phyloP scores from a whole-genome alignment of 2,113 vertebrate species.

The Rhineura floridana region DNA sequence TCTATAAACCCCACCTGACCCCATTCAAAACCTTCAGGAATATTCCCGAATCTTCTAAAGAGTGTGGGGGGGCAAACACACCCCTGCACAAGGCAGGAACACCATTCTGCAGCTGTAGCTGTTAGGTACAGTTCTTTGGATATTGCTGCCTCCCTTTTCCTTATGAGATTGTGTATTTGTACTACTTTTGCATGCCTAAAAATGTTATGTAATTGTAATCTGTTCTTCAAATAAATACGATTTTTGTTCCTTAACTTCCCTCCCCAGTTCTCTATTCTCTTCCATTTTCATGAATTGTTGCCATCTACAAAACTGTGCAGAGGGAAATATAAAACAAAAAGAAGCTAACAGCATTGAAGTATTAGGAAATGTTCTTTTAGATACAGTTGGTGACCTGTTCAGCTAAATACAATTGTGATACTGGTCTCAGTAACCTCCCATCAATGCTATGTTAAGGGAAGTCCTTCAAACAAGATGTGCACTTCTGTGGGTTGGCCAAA shows the following conservation, averaged over 20 bases:
- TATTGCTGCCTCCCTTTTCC: fast-evolving
- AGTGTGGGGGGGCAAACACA: too few relatives aligned
- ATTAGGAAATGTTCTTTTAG: neutral
- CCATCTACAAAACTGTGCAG: neutral
- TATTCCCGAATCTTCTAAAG: too few relatives aligned
- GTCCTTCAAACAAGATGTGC: neutral
- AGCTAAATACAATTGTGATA: neutral
- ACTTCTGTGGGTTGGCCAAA: neutral
- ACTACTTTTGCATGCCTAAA: neutral
- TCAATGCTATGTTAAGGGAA: neutral
- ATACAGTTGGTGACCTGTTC: neutral
- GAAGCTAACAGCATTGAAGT: neutral
- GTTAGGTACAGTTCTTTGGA: neutral
- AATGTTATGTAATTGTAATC: neutral
- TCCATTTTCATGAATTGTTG: neutral
- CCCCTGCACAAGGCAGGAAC: too few relatives aligned
- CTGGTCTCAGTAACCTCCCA: neutral
- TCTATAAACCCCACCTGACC: too few relatives aligned
- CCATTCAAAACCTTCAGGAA: too few relatives aligned
- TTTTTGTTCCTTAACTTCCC: constrained; percentile 10
- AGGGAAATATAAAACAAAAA: neutral
- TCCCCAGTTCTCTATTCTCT: neutral
- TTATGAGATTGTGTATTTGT: fast-evolving
- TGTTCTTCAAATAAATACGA: constrained; percentile 26
- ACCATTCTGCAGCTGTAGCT: neutral